These are phyloP conservation scores for Entomobrya proxima DNA, from an alignment of 2,888 invertebrate genomes.

Conservation along the genomic window DNA sequence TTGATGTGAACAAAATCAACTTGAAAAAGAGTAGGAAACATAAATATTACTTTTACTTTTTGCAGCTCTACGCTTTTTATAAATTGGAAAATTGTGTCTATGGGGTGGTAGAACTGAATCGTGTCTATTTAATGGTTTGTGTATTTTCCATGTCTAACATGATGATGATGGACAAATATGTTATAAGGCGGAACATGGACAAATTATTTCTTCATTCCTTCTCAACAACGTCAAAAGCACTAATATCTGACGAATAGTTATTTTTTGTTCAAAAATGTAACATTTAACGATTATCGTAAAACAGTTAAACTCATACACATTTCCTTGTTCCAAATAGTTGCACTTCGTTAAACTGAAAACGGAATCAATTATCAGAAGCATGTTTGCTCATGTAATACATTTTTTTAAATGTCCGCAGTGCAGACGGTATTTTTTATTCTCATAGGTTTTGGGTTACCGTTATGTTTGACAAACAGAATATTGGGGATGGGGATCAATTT, in stretches of 20 bases:
- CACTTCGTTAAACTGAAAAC: too few species aligned
- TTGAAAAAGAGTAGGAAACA: background rate
- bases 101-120: background rate
- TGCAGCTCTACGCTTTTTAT: too few species aligned
- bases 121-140: background rate
- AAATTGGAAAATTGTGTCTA: constrained; percentile 7
- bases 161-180: too few species aligned
- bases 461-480: too few species aligned
- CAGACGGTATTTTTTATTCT: too few species aligned
- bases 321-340: too few species aligned
- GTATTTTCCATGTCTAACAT: background rate
- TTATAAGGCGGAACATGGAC: background rate
- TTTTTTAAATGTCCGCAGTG: too few species aligned
- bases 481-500: too few species aligned
- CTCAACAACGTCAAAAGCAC: too few species aligned
- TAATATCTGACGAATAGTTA: background rate
- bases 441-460: too few species aligned
- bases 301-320: background rate
- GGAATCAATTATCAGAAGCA: too few species aligned
- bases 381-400: background rate
- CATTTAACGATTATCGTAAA: background rate
- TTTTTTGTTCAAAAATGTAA: background rate
- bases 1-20: constrained; percentile 17
- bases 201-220: background rate
- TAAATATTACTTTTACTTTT: constrained; percentile 2